Evolutionary conservation across 2,888 invertebrate species (phyloP), one percentile per base, ranked within the genome.

Genomic region (Lutraria lutraria): DNA sequence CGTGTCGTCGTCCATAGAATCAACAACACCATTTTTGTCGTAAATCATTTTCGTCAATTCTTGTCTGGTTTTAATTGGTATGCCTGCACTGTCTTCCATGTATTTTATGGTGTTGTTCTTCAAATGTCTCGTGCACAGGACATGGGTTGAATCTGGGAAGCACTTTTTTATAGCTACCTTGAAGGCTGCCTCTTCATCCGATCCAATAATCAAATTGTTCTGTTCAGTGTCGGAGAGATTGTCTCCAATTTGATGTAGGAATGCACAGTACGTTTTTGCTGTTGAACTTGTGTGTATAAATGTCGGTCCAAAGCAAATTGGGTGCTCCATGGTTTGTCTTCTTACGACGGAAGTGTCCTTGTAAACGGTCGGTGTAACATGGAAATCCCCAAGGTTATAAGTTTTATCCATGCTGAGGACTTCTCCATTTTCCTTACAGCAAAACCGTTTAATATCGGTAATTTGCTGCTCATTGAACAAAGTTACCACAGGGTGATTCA

Each of bases 81-180:
- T 10, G 3, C 56, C 56, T 10, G 8, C 8, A n/a, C n/a, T n/a
- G 56, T 86, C 56, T 56, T 86, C 60, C 81, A 86, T 86, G n/a
- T 86, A 53, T 81, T 13, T 60, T 19, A 56, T 80, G 8, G 54
- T 63, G 68, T 85, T 88, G 53, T 88, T 81, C 43, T 85, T 80
- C 29, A 89, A 79, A 72, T 91, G 91, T 12, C 89, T 4, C 0
- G 90, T 89, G 68, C 89, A 92, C 15, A 90, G 63, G 31, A 88
- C 88, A 81, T 89, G 89, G 29, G 86, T 82, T n/a, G 76, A 63
- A 0, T 53, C 54, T 10, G 85, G 84, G 31, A 91, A 89, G 29
- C 81, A 86, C 0, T 56, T 15, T 56, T 84, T 85, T 21, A 90
- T 90, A 15, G 89, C 86, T 15, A 54, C 0, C 15, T 89, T 84